Base-by-base conservation (phyloP, 2,888 invertebrate species). In the Sinohyriopsis cumingii region DNA sequence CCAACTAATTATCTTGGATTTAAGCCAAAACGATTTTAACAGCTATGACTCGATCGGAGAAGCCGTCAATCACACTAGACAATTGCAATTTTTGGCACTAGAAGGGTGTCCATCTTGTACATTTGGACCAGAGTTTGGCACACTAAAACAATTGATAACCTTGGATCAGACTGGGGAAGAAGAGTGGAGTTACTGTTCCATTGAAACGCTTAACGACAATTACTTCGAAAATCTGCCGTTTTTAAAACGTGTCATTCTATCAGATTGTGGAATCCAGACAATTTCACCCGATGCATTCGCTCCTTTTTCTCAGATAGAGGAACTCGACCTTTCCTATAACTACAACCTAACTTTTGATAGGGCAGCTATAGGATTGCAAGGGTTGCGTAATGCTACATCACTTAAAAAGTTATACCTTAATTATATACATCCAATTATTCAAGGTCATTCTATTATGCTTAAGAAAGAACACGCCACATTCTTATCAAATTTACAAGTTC, bases 261-360 rank as follows among this genome's bases (percentile, higher is more conserved):
- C 45, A 45, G 45, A 45, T 3, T 45, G 45, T 45, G 45, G 0
- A 12, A 45, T 45, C 12, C 45, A 12, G 12, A 3, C 1, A 12
- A 45, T 45, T 45, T 9, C 45, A 15, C 12, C 12, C 12, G 3
- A 45, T 12, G 45, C 45, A 45, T 45, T 45, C 12, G 45, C 45
- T 45, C 45, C 45, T 12, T n/a, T 72, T 6, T 33, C 57, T 22
- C 24, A 55, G 22, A 45, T 72, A 22, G 59, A n/a, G 5, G 22
- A 7, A 0, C 62, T 72, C n/a, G 68, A 72, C 63, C 24, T 72
- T 24, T 72, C 72, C 15, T 55, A 59, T 33, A 72, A 72, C 54
- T 24, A 45, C 20, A 24, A 62, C 6, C 55, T 72, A n/a, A 56
- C 64, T 24, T 68, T 72, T 54, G 62, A 65, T 55, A 65, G 55